phyloP scores from a whole-genome alignment of 2,888 invertebrate genomes.

The Agrilus mali region DNA sequence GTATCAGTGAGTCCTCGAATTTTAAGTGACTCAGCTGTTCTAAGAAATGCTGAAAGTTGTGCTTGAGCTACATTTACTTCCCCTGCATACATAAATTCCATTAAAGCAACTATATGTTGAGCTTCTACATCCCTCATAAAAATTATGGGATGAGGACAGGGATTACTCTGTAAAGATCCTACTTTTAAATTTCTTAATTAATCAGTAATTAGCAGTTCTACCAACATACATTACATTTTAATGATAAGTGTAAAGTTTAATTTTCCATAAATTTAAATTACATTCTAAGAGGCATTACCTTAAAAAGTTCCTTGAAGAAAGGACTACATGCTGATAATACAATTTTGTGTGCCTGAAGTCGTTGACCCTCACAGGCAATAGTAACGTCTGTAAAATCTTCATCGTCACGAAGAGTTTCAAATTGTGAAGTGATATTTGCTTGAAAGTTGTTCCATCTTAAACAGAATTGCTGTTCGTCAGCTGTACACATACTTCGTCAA shows the following conservation, averaged over 20 bases:
- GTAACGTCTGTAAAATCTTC: slow-evolving; percentile 84
- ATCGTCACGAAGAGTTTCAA: slow-evolving; percentile 71
- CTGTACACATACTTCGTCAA: slow-evolving; percentile 27
- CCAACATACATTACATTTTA: too few species aligned
- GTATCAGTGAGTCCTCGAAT: slow-evolving; percentile 66
- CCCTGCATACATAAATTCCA: slow-evolving; percentile 79
- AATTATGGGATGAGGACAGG: slow-evolving; percentile 75
- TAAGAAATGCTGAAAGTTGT: slow-evolving; percentile 60
- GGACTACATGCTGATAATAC: slow-evolving; percentile 78
- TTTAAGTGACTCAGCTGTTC: slow-evolving; percentile 67
- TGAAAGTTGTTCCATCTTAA: slow-evolving; percentile 84
- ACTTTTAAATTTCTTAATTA: neutral
- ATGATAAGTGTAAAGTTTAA: neutral
- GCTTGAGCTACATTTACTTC: slow-evolving; percentile 74
- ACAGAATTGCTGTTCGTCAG: slow-evolving; percentile 75
- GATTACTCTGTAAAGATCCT: slow-evolving; percentile 55
- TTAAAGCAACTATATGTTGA: slow-evolving; percentile 60
- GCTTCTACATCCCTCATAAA: slow-evolving; percentile 75
- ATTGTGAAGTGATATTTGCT: slow-evolving; percentile 76
- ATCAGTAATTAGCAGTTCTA: too few species aligned
- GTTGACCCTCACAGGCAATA: slow-evolving; percentile 72
- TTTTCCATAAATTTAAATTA: neutral
- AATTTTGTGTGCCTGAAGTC: slow-evolving; percentile 75
- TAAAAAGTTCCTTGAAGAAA: slow-evolving; percentile 76
- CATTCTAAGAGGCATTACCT: slow-evolving; percentile 41